Conservation (phyloP, 2,797 vertebrate species). For the Tapera naevia region DNA sequence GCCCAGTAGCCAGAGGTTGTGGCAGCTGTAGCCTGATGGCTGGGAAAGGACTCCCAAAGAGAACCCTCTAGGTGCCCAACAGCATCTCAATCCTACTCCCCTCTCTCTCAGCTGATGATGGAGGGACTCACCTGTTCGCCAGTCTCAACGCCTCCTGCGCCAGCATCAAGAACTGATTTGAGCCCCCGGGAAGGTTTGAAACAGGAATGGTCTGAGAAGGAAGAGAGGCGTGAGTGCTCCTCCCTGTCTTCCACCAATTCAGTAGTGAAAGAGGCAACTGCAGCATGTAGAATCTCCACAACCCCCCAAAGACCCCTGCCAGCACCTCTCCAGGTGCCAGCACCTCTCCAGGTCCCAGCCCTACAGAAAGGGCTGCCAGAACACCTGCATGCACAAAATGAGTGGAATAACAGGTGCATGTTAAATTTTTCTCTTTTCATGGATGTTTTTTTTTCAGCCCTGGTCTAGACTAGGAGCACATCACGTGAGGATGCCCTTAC, state of each 20-base stretch:
- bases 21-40: background rate
- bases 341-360: background rate
- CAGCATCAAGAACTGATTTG: constrained; percentile 73
- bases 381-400: background rate
- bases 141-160: constrained; percentile 80
- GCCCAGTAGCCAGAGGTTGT: background rate
- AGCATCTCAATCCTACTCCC: background rate
- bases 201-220: constrained; percentile 60
- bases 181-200: constrained; percentile 38
- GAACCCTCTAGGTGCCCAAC: background rate
- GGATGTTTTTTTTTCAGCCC: background rate
- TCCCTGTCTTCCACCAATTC: background rate
- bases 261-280: background rate
- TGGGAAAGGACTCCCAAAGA: background rate
- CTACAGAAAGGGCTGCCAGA: background rate
- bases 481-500: constrained; percentile 60
- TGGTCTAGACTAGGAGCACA: fast-evolving
- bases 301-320: background rate
- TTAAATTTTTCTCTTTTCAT: background rate
- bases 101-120: background rate
- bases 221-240: background rate
- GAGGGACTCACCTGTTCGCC: constrained; percentile 75
- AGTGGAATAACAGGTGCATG: background rate
- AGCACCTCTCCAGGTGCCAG: background rate
- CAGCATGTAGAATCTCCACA: fast-evolving